Conservation (phyloP, 2,888 invertebrate genomes). For the Asteroscopus sphinx region DNA sequence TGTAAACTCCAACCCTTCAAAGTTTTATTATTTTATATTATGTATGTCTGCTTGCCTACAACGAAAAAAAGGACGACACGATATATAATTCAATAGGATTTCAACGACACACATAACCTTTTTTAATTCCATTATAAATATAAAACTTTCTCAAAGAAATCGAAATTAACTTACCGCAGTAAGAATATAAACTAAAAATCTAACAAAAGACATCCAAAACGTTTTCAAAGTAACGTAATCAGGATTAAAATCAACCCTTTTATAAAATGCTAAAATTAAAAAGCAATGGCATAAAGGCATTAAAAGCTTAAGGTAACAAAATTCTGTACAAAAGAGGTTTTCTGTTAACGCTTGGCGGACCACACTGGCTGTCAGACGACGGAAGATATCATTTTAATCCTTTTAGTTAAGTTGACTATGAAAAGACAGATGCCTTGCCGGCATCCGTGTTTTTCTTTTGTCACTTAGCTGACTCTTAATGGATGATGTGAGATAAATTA, state of each 20-base stretch:
- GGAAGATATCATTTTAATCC: conserved; percentile 90
- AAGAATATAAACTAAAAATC: conserved; percentile 71
- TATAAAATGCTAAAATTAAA: conserved; percentile 86
- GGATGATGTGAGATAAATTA: conserved; percentile 73
- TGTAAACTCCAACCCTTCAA: background rate
- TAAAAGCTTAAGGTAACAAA: conserved; percentile 88
- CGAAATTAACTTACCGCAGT: conserved; percentile 70
- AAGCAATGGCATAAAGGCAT: conserved; percentile 88
- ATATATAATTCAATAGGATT: conserved; percentile 58
- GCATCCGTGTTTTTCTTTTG: conserved; percentile 84
- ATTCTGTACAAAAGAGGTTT: conserved; percentile 84
- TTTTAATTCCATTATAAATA: conserved; percentile 62
- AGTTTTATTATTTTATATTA: background rate
- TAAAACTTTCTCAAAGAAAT: conserved; percentile 65
- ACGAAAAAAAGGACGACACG: background rate
- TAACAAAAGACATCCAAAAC: conserved; percentile 74
- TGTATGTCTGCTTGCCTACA: background rate
- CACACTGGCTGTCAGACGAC: conserved; percentile 87
- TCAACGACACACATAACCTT: conserved; percentile 55
- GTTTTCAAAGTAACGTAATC: conserved; percentile 79
- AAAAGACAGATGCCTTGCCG: conserved; percentile 86
- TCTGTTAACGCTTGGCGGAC: conserved; percentile 86
- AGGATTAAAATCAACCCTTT: conserved; percentile 87
- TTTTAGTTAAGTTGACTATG: conserved; percentile 90
- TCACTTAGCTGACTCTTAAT: conserved; percentile 73